Conservation (phyloP, 2,113 vertebrate species). For the Amphiprion percula region DNA sequence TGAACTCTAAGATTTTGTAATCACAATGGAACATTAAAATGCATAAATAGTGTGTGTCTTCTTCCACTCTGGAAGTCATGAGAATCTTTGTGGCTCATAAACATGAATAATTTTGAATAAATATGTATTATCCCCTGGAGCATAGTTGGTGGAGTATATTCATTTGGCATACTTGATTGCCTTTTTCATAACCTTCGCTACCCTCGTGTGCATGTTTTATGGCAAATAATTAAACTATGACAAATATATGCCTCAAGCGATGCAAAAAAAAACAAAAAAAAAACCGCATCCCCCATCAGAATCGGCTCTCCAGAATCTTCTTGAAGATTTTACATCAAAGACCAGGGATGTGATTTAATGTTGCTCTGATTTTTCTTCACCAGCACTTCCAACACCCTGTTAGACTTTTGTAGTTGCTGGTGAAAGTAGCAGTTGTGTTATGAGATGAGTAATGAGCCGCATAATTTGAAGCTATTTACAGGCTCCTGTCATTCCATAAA, state of each 20-base stretch:
- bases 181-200: constrained; percentile 69
- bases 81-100: constrained; percentile 69
- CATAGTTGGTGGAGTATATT: constrained; percentile 55
- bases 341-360: constrained; percentile 9
- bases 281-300: background rate
- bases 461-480: constrained; percentile 57
- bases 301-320: constrained; percentile 21
- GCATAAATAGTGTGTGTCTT: constrained; percentile 60
- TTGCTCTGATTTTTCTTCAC: constrained; percentile 7
- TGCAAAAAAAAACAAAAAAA: background rate
- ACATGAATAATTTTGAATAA: constrained; percentile 76
- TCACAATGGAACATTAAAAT: constrained; percentile 67
- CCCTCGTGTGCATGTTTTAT: constrained; percentile 50
- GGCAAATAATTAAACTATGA: constrained; percentile 68
- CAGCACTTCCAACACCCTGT: constrained; percentile 34
- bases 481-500: constrained; percentile 37
- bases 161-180: constrained; percentile 71
- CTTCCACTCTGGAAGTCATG: constrained; percentile 58
- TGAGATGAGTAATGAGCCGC: constrained; percentile 39
- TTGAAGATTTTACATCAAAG: constrained; percentile 41
- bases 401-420: constrained; percentile 30
- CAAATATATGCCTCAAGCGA: constrained; percentile 49
- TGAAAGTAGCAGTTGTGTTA: constrained; percentile 49
- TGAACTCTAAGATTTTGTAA: constrained; percentile 57
- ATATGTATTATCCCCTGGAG: constrained; percentile 75